Evolutionary conservation across 2,888 invertebrate species (phyloP).

Genomic region (Drosophila pegasa): DNA sequence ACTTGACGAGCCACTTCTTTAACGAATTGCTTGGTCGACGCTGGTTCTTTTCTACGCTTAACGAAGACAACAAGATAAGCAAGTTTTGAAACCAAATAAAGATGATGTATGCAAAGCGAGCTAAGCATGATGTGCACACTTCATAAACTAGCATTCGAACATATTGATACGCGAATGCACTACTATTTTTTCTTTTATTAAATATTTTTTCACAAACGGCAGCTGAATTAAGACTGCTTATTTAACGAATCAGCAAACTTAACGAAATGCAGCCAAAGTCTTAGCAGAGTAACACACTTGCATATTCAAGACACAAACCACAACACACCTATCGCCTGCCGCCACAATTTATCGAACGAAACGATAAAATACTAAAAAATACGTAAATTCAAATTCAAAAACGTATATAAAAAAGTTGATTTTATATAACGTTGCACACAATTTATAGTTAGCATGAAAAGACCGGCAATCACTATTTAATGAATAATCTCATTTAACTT

Average conservation of each 20-base stretch:
- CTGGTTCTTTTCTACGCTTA: background rate
- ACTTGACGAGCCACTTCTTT: background rate
- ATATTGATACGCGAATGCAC: too few relatives aligned
- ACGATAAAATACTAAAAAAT: background rate
- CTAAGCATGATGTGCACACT: background rate
- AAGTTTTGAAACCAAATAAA: background rate
- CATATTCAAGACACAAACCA: constrained; percentile 5
- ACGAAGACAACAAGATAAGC: background rate
- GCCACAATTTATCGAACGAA: constrained; percentile 2
- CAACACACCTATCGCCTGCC: background rate
- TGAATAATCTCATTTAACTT: constrained; percentile 59
- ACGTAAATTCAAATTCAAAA: background rate
- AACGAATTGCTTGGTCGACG: background rate
- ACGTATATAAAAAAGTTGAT: background rate
- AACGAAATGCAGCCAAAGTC: background rate
- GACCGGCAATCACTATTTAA: constrained; percentile 16
- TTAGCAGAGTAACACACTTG: background rate
- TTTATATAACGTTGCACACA: background rate
- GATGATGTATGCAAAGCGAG: background rate
- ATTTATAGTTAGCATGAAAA: background rate
- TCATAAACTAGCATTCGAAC: too few relatives aligned
- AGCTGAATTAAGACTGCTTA: too few relatives aligned
- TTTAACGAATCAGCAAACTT: background rate
- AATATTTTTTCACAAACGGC: too few relatives aligned
- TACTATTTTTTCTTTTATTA: too few relatives aligned